Conservation (phyloP, 35 echinoderm and acorn worm species). For the Lytechinus variegatus region DNA sequence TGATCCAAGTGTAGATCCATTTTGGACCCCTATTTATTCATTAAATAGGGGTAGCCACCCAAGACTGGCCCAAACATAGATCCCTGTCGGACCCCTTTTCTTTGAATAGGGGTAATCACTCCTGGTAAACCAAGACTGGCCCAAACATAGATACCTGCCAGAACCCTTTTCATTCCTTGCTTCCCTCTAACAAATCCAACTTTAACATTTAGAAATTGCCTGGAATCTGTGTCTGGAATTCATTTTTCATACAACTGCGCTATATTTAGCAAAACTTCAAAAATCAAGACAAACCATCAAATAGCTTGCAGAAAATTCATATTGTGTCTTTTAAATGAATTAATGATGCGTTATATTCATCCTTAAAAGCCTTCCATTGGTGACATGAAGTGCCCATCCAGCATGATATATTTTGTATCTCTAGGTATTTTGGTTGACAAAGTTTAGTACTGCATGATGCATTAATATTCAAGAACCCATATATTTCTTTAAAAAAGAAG, state of each 20-base stretch:
- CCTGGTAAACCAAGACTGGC: neutral
- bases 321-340: neutral
- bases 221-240: neutral
- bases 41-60: neutral
- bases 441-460: neutral
- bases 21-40: neutral
- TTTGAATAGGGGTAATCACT: too few relatives aligned
- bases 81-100: neutral
- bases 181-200: neutral
- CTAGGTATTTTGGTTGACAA: neutral
- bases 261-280: too few relatives aligned
- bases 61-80: neutral
- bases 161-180: neutral
- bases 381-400: neutral
- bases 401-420: neutral
- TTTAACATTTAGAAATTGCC: neutral
- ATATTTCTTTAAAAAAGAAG: neutral
- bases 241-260: too few relatives aligned
- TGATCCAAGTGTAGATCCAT: neutral
- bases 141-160: neutral
- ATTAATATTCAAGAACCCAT: neutral
- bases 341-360: neutral
- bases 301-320: too few relatives aligned
- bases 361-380: neutral
- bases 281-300: too few relatives aligned